A percentile compares a stretch with the other conserved stretches of the same genome.
phyloP scores from a whole-genome alignment of 2,888 invertebrate species.

The Polymixis flavicincta region DNA sequence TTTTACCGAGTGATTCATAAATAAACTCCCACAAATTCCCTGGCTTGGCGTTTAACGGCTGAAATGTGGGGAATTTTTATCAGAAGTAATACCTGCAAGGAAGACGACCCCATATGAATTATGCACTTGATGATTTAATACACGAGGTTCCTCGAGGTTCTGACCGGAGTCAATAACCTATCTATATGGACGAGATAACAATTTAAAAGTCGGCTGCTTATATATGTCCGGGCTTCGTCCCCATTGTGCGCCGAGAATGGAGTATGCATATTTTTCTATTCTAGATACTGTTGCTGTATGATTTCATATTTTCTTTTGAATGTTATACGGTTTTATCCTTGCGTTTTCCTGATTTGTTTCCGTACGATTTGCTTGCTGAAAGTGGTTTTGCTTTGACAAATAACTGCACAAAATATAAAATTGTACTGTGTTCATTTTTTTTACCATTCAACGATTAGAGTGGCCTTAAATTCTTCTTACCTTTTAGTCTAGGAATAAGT shows the following conservation, averaged over 20 bases:
- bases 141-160: conserved; percentile 66
- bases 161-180: conserved; percentile 65
- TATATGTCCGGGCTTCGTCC: conserved; percentile 56
- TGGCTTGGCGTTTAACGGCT: conserved; percentile 69
- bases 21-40: conserved; percentile 73
- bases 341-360: conserved; percentile 28
- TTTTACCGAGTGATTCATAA: conserved; percentile 71
- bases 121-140: conserved; percentile 80
- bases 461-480: conserved; percentile 1
- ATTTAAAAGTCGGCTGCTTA: conserved; percentile 62
- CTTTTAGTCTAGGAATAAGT: conserved; percentile 24
- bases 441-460: neutral
- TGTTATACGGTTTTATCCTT: conserved; percentile 21
- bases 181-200: conserved; percentile 60
- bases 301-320: conserved; percentile 44
- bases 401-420: neutral
- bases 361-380: neutral
- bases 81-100: conserved; percentile 70
- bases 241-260: conserved; percentile 56
- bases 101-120: conserved; percentile 79
- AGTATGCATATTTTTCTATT: conserved; percentile 58
- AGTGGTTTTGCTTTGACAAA: conserved; percentile 1
- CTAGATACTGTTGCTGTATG: conserved; percentile 48
- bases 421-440: neutral
- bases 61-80: conserved; percentile 84